Percentiles rank a stretch among this genome's conserved stretches.
These are phyloP conservation scores for Halcyon badia DNA, from an alignment of 2,797 vertebrate genomes.

Conservation along the genomic window DNA sequence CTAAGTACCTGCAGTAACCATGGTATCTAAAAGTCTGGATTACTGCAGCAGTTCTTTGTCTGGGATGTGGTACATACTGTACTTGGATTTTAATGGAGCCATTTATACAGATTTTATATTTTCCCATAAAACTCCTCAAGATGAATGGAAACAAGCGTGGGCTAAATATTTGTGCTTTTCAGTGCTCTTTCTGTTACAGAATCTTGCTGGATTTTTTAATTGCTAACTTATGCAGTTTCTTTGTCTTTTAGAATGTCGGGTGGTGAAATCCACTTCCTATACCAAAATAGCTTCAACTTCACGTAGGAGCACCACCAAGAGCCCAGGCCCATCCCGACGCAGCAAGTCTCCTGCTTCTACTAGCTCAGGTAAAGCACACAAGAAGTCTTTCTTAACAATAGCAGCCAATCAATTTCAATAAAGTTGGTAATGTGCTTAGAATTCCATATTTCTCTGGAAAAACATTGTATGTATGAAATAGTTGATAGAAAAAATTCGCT, in stretches of 20 bases:
- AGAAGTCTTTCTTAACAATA: not conserved
- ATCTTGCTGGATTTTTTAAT: constrained; percentile 52
- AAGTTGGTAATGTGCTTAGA: not conserved
- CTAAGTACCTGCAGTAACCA: constrained; percentile 59
- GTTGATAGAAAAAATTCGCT: not conserved
- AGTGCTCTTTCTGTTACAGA: constrained; percentile 35
- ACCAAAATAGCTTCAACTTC: constrained; percentile 91
- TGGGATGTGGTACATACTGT: constrained; percentile 50
- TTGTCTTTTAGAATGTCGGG: constrained; percentile 90
- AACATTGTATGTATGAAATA: not conserved
- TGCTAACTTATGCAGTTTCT: constrained; percentile 56
- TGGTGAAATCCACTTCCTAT: constrained; percentile 96
- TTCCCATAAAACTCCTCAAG: constrained; percentile 53
- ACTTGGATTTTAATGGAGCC: constrained; percentile 36
- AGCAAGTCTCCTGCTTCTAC: constrained; percentile 96
- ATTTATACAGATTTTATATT: constrained; percentile 46
- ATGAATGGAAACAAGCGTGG: constrained; percentile 52
- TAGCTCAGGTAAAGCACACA: constrained; percentile 88
- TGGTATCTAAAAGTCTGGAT: constrained; percentile 42
- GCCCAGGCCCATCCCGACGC: constrained; percentile 89
- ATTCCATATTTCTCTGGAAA: not conserved
- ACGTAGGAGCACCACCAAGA: constrained; percentile 88
- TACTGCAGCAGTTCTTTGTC: constrained; percentile 46
- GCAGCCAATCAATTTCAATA: not conserved
- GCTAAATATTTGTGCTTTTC: constrained; percentile 61